phyloP scores from a whole-genome alignment of 1,140 invertebrate species.

The Trichonephila clavipes region DNA sequence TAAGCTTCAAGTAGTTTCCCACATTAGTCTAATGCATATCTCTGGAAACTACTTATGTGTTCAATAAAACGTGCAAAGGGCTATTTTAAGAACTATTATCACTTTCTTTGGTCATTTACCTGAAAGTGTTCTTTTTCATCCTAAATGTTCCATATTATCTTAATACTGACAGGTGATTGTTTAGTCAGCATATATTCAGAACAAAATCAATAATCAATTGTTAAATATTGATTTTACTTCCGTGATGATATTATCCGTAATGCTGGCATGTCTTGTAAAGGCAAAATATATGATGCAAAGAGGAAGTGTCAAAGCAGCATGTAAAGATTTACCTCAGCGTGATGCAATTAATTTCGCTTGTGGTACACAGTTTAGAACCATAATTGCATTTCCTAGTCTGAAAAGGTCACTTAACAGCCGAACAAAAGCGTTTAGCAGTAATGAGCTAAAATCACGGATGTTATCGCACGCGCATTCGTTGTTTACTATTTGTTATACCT shows the following conservation, averaged over 20 bases:
- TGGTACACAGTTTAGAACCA: not conserved
- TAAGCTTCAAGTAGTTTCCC: too few species aligned
- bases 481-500: slow-evolving; percentile 40
- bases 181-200: not conserved
- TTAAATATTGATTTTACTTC: not conserved
- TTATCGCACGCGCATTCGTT: slow-evolving; percentile 20
- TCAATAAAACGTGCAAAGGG: not conserved
- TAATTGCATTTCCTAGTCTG: slow-evolving; percentile 33
- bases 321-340: slow-evolving; percentile 29
- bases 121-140: not conserved
- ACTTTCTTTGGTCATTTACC: not conserved
- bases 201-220: slow-evolving; percentile 12
- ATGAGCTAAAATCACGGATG: slow-evolving; percentile 49
- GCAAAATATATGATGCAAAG: slow-evolving; percentile 33
- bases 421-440: slow-evolving; percentile 57
- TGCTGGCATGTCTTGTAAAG: slow-evolving; percentile 13
- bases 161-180: not conserved
- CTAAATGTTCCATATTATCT: not conserved
- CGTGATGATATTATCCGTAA: not conserved
- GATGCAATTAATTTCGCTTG: slow-evolving; percentile 45
- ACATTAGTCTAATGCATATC: too few species aligned
- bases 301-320: slow-evolving; percentile 29
- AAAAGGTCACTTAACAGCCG: slow-evolving; percentile 23
- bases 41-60: not conserved
- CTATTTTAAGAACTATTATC: not conserved